Evolutionary conservation across 2,113 vertebrate species (phyloP).

Genomic region (Ptychochromis oligacanthus): DNA sequence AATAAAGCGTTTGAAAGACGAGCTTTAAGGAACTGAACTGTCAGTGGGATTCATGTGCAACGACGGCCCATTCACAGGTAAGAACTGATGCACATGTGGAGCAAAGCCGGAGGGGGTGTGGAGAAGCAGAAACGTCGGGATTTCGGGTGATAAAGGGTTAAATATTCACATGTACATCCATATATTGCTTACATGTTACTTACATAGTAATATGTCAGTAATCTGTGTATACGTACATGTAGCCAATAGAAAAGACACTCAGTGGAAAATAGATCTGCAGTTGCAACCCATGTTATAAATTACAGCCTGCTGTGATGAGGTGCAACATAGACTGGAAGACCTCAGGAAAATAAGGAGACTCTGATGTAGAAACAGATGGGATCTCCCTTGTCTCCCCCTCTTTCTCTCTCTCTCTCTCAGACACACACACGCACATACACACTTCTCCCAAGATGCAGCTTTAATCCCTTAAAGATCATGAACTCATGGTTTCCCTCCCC

Average conservation of each 20-base stretch:
- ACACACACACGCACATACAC: not conserved
- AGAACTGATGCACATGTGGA: too few species aligned
- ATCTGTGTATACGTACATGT: not conserved
- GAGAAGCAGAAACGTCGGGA: too few species aligned
- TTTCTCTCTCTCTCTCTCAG: not conserved
- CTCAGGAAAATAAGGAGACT: not conserved
- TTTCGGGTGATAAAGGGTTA: too few species aligned
- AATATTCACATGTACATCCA: too few species aligned
- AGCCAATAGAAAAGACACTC: not conserved
- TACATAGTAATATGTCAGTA: not conserved
- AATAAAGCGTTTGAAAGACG: too few species aligned
- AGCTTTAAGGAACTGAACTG: too few species aligned
- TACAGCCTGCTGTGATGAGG: conserved; percentile 16
- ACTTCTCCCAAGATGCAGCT: conserved; percentile 35
- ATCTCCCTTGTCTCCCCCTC: not conserved
- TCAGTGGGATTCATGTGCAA: too few species aligned
- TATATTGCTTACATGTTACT: too few species aligned
- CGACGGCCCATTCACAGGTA: too few species aligned
- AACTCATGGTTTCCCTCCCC: conserved; percentile 62
- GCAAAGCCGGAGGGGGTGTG: too few species aligned
- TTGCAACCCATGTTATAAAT: not conserved
- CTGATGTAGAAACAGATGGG: conserved; percentile 23
- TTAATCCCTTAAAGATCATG: conserved; percentile 61
- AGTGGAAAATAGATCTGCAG: conserved; percentile 4
- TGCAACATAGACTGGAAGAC: not conserved